These are phyloP conservation scores for Himalopsyche kuldschensis DNA, from an alignment of 2,888 invertebrate species.

Conservation along the genomic window DNA sequence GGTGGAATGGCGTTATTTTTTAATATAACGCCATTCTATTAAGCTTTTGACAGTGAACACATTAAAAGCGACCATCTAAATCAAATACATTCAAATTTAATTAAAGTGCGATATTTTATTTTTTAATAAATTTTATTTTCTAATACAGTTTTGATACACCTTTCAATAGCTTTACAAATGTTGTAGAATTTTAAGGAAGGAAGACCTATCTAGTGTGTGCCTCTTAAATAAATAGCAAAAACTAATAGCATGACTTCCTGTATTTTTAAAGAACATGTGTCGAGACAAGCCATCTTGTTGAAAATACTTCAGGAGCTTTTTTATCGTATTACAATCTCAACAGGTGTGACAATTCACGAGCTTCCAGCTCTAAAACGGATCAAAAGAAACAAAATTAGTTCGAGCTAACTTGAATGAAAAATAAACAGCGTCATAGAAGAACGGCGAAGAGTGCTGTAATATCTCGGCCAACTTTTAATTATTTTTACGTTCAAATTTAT, in stretches of 20 bases:
- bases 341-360: neutral
- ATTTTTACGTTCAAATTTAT: neutral
- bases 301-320: neutral
- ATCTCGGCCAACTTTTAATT: neutral
- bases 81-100: too few relatives aligned
- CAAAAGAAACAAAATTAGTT: neutral
- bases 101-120: too few relatives aligned
- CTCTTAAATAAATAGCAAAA: neutral
- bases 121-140: too few relatives aligned
- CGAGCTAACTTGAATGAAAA: neutral
- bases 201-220: neutral
- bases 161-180: too few relatives aligned
- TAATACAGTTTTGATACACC: too few relatives aligned
- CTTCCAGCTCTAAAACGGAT: neutral
- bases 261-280: neutral
- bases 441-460: neutral
- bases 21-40: too few relatives aligned
- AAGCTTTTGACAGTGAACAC: too few relatives aligned
- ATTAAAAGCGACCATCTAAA: too few relatives aligned
- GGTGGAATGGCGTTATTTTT: too few relatives aligned
- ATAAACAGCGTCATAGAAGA: neutral
- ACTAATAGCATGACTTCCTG: neutral
- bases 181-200: neutral
- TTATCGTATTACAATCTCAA: neutral
- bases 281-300: neutral